These are phyloP conservation scores for Grus americana DNA, from an alignment of 2,113 vertebrate genomes.

Conservation along the genomic window DNA sequence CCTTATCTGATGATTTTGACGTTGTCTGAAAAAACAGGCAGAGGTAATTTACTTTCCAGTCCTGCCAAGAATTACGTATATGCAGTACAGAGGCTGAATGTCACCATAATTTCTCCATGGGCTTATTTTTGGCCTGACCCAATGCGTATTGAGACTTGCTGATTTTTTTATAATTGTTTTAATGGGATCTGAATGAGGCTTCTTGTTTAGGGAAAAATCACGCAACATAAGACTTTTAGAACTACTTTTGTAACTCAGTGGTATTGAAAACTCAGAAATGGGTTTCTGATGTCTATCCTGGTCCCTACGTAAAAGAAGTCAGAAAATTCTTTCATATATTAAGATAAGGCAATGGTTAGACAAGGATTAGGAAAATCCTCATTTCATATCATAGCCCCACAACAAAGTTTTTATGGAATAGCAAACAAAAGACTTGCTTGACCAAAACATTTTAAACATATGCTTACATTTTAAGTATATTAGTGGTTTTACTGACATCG, in stretches of 20 bases:
- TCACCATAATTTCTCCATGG: not conserved
- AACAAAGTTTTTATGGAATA: not conserved
- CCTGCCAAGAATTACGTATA: not conserved
- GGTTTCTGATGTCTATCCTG: not conserved
- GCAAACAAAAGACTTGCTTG: not conserved
- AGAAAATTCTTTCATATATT: not conserved
- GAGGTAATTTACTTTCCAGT: not conserved
- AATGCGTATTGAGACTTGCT: not conserved
- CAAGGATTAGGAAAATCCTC: not conserved
- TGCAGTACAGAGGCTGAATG: not conserved
- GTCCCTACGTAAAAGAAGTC: not conserved
- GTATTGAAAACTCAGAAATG: not conserved
- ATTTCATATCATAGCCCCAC: not conserved
- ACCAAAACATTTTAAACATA: not conserved
- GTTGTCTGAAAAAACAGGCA: not conserved
- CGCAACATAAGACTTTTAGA: not conserved
- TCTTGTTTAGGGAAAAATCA: not conserved
- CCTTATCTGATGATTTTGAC: constrained; percentile 13
- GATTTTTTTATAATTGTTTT: not conserved
- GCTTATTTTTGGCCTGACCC: not conserved
- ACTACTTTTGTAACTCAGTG: not conserved
- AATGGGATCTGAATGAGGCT: not conserved
- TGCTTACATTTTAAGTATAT: not conserved
- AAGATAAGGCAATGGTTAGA: not conserved
- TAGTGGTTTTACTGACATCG: not conserved